Percentiles rank a stretch among this genome's conserved stretches.
These are phyloP conservation scores for Corythornis leucogaster DNA, from an alignment of 2,797 vertebrate species.

Conservation along the genomic window DNA sequence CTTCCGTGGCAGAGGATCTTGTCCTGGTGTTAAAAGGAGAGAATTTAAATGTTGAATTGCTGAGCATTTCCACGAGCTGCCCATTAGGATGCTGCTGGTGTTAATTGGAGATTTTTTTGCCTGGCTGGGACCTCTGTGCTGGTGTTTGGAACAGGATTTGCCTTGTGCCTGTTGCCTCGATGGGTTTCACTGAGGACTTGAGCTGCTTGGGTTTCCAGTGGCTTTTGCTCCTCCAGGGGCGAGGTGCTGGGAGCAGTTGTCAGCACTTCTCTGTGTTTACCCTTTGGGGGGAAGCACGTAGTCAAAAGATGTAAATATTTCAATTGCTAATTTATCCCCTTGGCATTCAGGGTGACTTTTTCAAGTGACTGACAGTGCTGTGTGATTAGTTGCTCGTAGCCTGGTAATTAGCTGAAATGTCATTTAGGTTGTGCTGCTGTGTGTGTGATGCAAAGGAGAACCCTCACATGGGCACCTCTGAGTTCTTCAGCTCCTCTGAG, in stretches of 20 bases:
- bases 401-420: slow-evolving; percentile 39
- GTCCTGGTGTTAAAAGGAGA: neutral
- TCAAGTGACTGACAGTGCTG: neutral
- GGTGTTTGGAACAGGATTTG: neutral
- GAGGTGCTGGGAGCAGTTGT: neutral
- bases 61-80: neutral
- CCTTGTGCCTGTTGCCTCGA: fast-evolving
- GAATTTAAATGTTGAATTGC: neutral
- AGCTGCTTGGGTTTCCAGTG: neutral
- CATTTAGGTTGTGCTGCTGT: neutral
- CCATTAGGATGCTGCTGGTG: neutral
- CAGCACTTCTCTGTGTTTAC: neutral
- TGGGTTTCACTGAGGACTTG: neutral
- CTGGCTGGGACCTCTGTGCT: neutral
- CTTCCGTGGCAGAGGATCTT: neutral
- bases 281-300: slow-evolving; percentile 1
- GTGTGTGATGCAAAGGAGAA: neutral
- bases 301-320: slow-evolving; percentile 28
- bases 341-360: slow-evolving; percentile 11
- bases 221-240: neutral
- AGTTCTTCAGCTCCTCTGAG: neutral
- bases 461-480: fast-evolving
- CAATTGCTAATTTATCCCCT: slow-evolving; percentile 2
- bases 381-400: neutral
- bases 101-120: neutral